Percentiles rank a stretch among this genome's conserved stretches.
Conservation (phyloP, 2,113 vertebrate species). For the Taurulus bubalis region DNA sequence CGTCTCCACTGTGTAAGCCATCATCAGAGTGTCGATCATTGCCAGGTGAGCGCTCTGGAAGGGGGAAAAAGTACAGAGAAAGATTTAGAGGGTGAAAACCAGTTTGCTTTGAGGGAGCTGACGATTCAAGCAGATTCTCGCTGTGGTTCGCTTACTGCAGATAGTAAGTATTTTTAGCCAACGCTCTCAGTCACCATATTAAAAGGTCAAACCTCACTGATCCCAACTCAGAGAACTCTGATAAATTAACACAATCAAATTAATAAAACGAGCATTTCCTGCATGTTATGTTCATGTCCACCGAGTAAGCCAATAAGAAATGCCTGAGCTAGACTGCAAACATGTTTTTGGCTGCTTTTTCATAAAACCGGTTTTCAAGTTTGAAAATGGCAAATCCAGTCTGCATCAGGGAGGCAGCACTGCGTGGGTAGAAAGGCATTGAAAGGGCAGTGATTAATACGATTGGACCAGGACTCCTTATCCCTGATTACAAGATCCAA, state of each 20-base stretch:
- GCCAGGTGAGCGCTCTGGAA: slow-evolving; percentile 94
- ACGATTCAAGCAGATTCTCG: neutral
- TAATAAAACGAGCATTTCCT: neutral
- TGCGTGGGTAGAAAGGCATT: neutral
- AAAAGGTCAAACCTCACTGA: neutral
- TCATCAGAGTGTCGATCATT: slow-evolving; percentile 97
- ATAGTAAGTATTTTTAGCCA: neutral
- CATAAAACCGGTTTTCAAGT: neutral
- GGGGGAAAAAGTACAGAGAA: slow-evolving; percentile 19
- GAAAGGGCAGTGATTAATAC: neutral
- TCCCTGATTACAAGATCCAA: slow-evolving; percentile 60
- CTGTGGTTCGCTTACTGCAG: neutral
- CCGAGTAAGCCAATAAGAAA: neutral
- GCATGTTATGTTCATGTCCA: neutral
- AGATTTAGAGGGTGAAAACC: neutral
- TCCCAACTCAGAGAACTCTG: neutral
- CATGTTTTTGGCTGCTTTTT: neutral
- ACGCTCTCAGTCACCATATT: neutral
- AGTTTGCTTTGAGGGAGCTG: neutral
- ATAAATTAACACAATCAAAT: neutral
- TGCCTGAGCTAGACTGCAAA: neutral
- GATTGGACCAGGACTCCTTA: neutral
- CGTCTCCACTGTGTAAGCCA: slow-evolving; percentile 95
- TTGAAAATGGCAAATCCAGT: neutral
- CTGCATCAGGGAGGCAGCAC: neutral